Evolutionary conservation across 2,888 invertebrate species (phyloP).

Genomic region (Arrhopalites spinosus): DNA sequence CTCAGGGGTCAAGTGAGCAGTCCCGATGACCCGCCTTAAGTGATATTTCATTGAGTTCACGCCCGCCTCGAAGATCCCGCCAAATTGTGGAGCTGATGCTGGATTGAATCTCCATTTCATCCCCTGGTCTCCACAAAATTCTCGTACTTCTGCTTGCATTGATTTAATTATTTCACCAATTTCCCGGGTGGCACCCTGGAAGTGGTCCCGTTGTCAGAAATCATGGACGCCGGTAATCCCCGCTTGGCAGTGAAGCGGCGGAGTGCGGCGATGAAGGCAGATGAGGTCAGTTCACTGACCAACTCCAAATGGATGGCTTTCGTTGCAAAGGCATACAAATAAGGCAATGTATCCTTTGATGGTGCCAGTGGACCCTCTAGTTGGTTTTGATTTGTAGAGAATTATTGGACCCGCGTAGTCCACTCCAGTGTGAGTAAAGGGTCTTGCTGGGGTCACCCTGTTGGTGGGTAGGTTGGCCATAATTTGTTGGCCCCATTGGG

Average conservation of each 20-base stretch:
- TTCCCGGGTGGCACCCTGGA: too few species aligned
- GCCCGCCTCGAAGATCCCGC: not conserved
- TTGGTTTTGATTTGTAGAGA: not conserved
- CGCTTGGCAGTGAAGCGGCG: not conserved
- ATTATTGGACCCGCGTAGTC: conserved; percentile 1
- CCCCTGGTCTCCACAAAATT: not conserved
- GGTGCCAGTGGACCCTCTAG: too few species aligned
- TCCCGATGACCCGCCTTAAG: conserved; percentile 18
- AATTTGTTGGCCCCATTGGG: not conserved
- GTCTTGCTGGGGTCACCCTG: not conserved
- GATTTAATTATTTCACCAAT: not conserved
- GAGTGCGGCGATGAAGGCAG: not conserved
- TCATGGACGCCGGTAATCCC: not conserved
- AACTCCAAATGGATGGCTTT: conserved; percentile 1
- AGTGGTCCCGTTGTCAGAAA: not conserved
- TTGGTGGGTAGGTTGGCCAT: not conserved
- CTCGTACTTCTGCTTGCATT: not conserved
- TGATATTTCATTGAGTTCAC: conserved; percentile 38
- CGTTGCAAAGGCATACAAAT: not conserved
- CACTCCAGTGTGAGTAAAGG: not conserved
- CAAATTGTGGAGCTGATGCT: conserved; percentile 43
- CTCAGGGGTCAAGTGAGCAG: conserved; percentile 2
- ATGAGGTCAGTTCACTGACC: not conserved
- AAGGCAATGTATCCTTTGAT: not conserved
- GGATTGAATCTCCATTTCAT: conserved; percentile 45